Percentiles rank a stretch among this genome's conserved stretches.
Evolutionary conservation across 2,797 vertebrate species (phyloP).

Genomic region (Eupleurogrammus muticus): DNA sequence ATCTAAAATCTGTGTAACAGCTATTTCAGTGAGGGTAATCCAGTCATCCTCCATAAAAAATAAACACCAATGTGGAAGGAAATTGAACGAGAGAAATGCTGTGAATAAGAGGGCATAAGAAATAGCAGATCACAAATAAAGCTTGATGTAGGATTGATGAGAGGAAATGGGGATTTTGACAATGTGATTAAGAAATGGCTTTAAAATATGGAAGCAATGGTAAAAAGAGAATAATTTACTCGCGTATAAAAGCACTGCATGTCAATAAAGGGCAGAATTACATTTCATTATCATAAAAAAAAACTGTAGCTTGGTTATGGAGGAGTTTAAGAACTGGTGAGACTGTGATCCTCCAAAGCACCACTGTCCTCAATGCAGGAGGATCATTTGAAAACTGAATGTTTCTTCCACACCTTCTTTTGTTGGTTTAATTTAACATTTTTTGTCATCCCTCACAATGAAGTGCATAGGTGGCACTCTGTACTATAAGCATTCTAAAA

Average conservation of each 20-base stretch:
- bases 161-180: slow-evolving; percentile 83
- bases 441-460: slow-evolving; percentile 17
- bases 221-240: slow-evolving; percentile 71
- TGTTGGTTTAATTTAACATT: slow-evolving; percentile 23
- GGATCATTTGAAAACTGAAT: neutral
- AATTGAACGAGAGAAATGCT: slow-evolving; percentile 66
- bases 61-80: slow-evolving; percentile 72
- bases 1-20: slow-evolving; percentile 85
- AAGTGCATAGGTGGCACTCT: slow-evolving; percentile 5
- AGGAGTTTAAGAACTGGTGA: slow-evolving; percentile 57
- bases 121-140: slow-evolving; percentile 77
- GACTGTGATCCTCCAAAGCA: slow-evolving; percentile 41
- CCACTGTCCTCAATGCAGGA: slow-evolving; percentile 1
- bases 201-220: slow-evolving; percentile 76
- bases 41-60: slow-evolving; percentile 75
- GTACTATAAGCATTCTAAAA: slow-evolving; percentile 29
- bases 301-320: slow-evolving; percentile 59
- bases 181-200: slow-evolving; percentile 84
- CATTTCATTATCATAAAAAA: slow-evolving; percentile 76
- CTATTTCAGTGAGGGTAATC: slow-evolving; percentile 84
- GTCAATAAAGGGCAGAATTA: slow-evolving; percentile 77
- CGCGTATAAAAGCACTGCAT: slow-evolving; percentile 57
- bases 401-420: slow-evolving; percentile 22
- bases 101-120: slow-evolving; percentile 71
- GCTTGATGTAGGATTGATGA: slow-evolving; percentile 79